Base-by-base conservation (phyloP, 30 jellyfish, hydroid and myxozoan genomes). In the Hydra vulgaris region DNA sequence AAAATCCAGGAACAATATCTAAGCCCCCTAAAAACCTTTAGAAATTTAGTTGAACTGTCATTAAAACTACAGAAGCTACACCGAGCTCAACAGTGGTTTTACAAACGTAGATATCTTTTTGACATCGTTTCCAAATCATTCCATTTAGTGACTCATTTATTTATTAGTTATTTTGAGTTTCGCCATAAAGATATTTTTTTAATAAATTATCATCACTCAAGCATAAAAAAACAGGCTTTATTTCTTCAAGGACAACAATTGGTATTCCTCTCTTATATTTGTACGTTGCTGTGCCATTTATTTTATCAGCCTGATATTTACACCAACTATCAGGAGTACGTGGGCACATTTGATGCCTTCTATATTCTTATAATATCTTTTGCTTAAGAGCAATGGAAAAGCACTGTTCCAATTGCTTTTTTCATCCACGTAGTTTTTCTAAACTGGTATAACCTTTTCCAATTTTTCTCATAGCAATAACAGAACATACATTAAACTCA, bases 1-100 rank as follows among this genome's bases (percentile, higher is more conserved):
- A 56, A 56, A 56, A 56, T 56, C 71, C 71, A 56, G 71, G 71
- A 56, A 56, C n/a, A 56, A 56, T 56, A 56, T n/a, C n/a, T 56
- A 56, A 56, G 17, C 71, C 71, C n/a, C n/a, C 71, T 56, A n/a
- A 56, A 56, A 56, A 56, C 71, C n/a, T 56, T 56, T 56, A 56
- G n/a, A 56, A 56, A 15, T n/a, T 56, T n/a, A 15, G 71, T n/a
- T 15, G 71, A 56, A 15, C 71, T n/a, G n/a, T 56, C 71, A 56
- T 56, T 56, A 56, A 56, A 56, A 56, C 71, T 56, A 17, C 71
- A 56, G 71, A 56, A 15, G n/a, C 71, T 56, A 56, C 71, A n/a
- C 71, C 71, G 71, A 56, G 17, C 71, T 56, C 71, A 56, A 56
- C 71, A 56, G 71, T n/a, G 71, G 17, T 56, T 56, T 56, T 56